phyloP scores from a whole-genome alignment of 2,888 invertebrate genomes.

The Blomia tropicalis region DNA sequence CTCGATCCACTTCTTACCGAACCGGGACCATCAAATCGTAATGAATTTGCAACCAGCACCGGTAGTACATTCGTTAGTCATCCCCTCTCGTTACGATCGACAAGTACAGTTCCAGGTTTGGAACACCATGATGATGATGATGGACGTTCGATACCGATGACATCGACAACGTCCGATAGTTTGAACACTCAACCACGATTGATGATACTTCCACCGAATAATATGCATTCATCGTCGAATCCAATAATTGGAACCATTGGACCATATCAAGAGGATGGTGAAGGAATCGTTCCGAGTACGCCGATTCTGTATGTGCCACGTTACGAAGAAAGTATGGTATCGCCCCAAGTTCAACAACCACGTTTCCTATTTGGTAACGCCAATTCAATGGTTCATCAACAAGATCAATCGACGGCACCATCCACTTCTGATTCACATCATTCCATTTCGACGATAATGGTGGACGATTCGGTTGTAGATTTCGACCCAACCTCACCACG shows the following conservation, averaged over 20 bases:
- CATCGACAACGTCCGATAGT: too few relatives aligned
- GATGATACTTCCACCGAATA: slow-evolving; percentile 4
- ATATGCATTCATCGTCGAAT: background rate
- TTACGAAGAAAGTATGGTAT: slow-evolving; percentile 70
- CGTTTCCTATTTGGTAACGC: slow-evolving; percentile 35
- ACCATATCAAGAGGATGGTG: slow-evolving; percentile 43
- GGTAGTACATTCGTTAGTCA: background rate
- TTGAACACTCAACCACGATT: background rate
- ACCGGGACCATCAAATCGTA: background rate
- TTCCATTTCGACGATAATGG: background rate
- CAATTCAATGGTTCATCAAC: background rate
- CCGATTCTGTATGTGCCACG: slow-evolving; percentile 68
- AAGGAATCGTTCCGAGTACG: slow-evolving; percentile 74
- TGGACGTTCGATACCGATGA: too few relatives aligned
- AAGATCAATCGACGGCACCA: background rate
- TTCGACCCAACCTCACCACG: background rate
- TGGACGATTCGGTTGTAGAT: background rate
- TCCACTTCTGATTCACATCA: background rate
- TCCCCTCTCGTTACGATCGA: background rate
- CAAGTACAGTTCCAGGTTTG: background rate
- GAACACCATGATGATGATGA: too few relatives aligned
- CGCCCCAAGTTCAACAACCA: slow-evolving; percentile 50
- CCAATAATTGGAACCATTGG: background rate
- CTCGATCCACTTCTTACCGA: background rate
- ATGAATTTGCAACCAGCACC: background rate